Percentiles rank a stretch among this genome's conserved stretches.
These are phyloP conservation scores for Hesperia comma DNA, from an alignment of 2,888 invertebrate genomes.

Conservation along the genomic window DNA sequence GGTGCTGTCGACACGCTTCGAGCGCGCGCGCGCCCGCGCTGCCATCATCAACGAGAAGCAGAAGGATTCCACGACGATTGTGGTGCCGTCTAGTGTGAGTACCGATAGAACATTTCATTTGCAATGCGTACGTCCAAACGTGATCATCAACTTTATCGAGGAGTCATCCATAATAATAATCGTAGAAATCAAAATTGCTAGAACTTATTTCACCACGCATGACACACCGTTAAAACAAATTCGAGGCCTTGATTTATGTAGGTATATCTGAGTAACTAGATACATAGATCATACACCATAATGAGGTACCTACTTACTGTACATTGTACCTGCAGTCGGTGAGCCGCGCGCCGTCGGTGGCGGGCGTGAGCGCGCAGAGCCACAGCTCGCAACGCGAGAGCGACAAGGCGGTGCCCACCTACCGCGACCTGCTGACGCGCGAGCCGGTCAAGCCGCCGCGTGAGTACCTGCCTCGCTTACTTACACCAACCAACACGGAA, in stretches of 20 bases:
- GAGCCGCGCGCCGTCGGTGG: constrained; percentile 71
- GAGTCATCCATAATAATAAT: too few species aligned
- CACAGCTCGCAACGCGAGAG: constrained; percentile 72
- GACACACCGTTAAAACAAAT: too few species aligned
- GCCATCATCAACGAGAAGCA: constrained; percentile 68
- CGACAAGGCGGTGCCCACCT: constrained; percentile 66
- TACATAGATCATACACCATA: too few species aligned
- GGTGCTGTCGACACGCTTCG: constrained; percentile 70
- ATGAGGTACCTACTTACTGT: too few species aligned
- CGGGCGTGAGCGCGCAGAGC: constrained; percentile 66
- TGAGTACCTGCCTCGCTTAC: constrained; percentile 45
- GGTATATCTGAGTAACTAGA: too few species aligned
- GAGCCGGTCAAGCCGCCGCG: constrained; percentile 70
- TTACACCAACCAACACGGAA: too few species aligned
- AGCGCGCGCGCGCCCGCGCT: constrained; percentile 60
- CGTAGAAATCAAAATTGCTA: too few species aligned
- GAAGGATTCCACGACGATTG: constrained; percentile 57
- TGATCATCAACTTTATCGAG: too few species aligned
- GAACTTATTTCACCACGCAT: too few species aligned
- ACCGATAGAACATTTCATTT: too few species aligned
- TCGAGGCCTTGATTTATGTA: too few species aligned
- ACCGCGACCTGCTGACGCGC: constrained; percentile 68
- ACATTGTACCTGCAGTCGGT: constrained; percentile 56
- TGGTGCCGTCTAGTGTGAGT: constrained; percentile 69
- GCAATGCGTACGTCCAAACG: too few species aligned